phyloP scores from a whole-genome alignment of 2,797 vertebrate genomes.

The Tamandua tetradactyla region DNA sequence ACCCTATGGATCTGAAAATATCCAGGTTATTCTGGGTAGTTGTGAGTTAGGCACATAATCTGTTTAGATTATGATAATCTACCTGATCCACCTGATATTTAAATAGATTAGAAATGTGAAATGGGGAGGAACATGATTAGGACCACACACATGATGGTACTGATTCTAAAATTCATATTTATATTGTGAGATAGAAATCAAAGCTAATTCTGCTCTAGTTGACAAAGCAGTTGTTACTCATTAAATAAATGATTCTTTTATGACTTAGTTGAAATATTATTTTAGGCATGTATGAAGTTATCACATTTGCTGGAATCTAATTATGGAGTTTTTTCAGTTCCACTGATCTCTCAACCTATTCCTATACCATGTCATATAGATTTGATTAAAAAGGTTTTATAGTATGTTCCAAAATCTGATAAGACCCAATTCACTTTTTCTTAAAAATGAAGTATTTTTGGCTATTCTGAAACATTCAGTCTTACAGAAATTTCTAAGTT shows the following conservation, averaged over 20 bases:
- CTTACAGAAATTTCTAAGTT: neutral
- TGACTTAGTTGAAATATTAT: neutral
- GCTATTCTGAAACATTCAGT: neutral
- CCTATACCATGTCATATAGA: neutral
- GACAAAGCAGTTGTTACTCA: neutral
- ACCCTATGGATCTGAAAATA: neutral
- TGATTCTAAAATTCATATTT: neutral
- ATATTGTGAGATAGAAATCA: neutral
- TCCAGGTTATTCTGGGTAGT: neutral
- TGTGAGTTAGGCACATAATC: neutral
- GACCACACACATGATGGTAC: neutral
- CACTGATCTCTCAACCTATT: neutral
- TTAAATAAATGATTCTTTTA: neutral
- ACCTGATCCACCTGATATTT: neutral
- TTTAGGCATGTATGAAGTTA: neutral
- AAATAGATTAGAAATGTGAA: neutral
- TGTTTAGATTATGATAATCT: neutral
- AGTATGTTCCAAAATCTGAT: neutral
- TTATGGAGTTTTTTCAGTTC: neutral
- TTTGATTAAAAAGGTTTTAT: neutral
- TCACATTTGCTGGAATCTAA: neutral
- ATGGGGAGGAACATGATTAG: neutral
- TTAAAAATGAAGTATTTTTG: neutral
- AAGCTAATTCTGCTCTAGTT: neutral
- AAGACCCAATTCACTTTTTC: neutral